Conservation (phyloP, 1,140 invertebrate species). For the Drosophila tani region DNA sequence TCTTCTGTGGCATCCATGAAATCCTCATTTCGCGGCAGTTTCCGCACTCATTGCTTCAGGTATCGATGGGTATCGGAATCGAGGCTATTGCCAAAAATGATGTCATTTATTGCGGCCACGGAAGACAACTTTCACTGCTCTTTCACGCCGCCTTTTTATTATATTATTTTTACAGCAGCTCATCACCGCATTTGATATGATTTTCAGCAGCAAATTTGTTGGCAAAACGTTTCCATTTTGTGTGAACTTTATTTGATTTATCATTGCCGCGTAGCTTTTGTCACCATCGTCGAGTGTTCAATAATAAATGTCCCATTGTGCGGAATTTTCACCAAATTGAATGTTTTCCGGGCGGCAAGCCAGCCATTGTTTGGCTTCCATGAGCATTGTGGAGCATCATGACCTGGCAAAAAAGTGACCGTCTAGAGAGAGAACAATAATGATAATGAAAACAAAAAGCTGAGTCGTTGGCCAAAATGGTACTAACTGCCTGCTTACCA, state of each 20-base stretch:
- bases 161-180: conserved; percentile 13
- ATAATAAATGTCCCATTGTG: conserved; percentile 39
- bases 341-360: conserved; percentile 12
- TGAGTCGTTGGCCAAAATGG: conserved; percentile 30
- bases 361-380: conserved; percentile 12
- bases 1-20: conserved; percentile 33
- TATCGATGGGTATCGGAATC: conserved; percentile 38
- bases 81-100: conserved; percentile 70
- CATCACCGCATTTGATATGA: conserved; percentile 58
- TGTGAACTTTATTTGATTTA: conserved; percentile 21
- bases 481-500: not conserved
- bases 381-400: conserved; percentile 28
- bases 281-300: conserved; percentile 18
- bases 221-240: conserved; percentile 35
- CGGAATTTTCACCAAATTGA: conserved; percentile 42
- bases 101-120: conserved; percentile 77
- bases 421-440: conserved; percentile 39
- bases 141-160: conserved; percentile 36
- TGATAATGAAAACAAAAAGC: conserved; percentile 70
- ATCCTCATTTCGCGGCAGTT: conserved; percentile 12
- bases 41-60: conserved; percentile 29
- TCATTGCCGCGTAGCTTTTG: conserved; percentile 18
- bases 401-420: conserved; percentile 43
- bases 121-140: conserved; percentile 72
- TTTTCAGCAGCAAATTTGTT: conserved; percentile 37